Conservation (phyloP, 2,113 vertebrate genomes). For the Zapornia atra region DNA sequence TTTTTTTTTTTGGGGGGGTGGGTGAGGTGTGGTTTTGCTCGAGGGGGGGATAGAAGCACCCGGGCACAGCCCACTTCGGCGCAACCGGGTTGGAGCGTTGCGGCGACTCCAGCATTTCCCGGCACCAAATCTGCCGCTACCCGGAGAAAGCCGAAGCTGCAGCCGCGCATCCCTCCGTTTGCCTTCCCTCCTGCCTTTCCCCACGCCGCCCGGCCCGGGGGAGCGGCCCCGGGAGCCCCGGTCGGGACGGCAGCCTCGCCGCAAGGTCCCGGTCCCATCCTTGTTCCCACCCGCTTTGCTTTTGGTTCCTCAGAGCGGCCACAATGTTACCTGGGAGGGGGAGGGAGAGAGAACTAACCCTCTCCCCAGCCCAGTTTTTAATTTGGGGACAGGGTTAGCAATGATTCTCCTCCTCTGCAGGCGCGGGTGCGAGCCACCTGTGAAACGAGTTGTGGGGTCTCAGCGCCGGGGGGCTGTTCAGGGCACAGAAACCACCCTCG, state of each 20-base stretch:
- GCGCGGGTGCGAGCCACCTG: background rate
- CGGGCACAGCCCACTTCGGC: background rate
- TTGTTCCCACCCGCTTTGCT: slow-evolving; percentile 81
- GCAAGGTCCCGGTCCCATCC: slow-evolving; percentile 75
- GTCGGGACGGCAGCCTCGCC: slow-evolving; percentile 66
- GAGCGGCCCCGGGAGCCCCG: slow-evolving; percentile 51
- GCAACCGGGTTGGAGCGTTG: slow-evolving; percentile 60
- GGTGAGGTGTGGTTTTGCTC: background rate
- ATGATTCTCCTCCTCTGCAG: background rate
- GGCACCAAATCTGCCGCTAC: slow-evolving; percentile 82
- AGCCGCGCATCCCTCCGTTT: background rate
- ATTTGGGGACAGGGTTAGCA: background rate
- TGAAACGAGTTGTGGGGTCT: slow-evolving; percentile 54
- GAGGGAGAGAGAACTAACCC: no score
- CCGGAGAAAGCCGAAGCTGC: slow-evolving; percentile 73
- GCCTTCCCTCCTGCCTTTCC: slow-evolving; percentile 61
- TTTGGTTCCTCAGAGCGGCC: background rate
- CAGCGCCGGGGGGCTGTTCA: background rate
- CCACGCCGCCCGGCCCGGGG: background rate
- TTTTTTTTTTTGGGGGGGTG: background rate
- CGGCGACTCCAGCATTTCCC: slow-evolving; percentile 80
- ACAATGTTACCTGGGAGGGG: background rate
- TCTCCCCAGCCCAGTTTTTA: no score
- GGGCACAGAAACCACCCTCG: background rate
- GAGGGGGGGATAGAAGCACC: slow-evolving; percentile 48